Base-by-base conservation (phyloP, 2,113 vertebrate genomes). In the Marcusenius ussheri region DNA sequence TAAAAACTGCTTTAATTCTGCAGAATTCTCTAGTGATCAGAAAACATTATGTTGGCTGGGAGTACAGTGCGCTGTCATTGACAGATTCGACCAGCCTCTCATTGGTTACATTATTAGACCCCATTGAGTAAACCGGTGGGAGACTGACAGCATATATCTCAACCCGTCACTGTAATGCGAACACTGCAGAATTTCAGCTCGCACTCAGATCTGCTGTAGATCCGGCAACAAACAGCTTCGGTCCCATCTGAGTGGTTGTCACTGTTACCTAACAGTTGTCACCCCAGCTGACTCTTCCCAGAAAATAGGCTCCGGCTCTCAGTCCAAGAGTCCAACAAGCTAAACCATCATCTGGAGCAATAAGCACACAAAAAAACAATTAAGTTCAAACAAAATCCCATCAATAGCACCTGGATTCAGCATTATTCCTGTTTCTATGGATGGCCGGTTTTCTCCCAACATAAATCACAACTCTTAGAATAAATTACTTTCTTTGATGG, bases 401-500 rank as follows among this genome's bases (percentile, higher is more conserved):
- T 86, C 83, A 86, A 49, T 80, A 47, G 83, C 46, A 86, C 74
- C 74, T 80, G 74, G 21, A 50, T 50, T 80, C 15, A 89, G 24
- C 77, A 51, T n/a, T n/a, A 35, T 50, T 77, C 47, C 31, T 49
- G 83, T 5, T 50, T 42, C n/a, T 1, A 24, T 6, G 17, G 35
- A 9, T 89, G 35, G 17, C 35, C 5, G 2, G 70, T 42, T 80
- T 39, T 47, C 89, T 84, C 83, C 50, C 87, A 39, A 91, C 88
- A 88, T 87, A 90, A 89, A 90, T 77, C 50, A 70, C 90, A 56
- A 21, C 56, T 87, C 70, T 90, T 91, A 86, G 90, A 88, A 87
- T 70, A 58, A 87, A 91, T 87, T 11, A 62, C 56, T 88, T 85
- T 80, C 70, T 50, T 80, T 51, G 88, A 49, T 50, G n/a, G 47